These are phyloP conservation scores for Ailuropoda melanoleuca DNA, from an alignment of 2,113 vertebrate species.

Conservation along the genomic window DNA sequence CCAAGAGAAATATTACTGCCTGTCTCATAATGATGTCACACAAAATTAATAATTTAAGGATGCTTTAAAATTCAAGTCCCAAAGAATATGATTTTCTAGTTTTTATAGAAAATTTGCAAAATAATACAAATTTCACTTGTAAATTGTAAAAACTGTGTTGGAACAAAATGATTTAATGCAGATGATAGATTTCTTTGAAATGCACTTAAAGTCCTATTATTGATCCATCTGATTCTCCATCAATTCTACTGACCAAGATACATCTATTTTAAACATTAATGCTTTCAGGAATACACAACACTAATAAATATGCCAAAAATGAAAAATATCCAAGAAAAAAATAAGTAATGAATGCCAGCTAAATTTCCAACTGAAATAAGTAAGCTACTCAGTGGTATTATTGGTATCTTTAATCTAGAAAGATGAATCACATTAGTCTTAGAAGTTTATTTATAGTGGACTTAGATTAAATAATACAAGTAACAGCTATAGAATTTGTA, in stretches of 20 bases:
- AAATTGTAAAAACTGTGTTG: neutral
- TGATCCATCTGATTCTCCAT: neutral
- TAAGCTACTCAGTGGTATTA: neutral
- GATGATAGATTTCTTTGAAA: neutral
- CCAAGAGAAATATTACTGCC: neutral
- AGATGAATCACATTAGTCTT: slow-evolving; percentile 9
- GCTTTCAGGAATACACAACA: neutral
- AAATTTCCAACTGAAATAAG: slow-evolving; percentile 12
- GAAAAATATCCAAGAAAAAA: neutral
- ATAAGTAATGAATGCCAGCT: neutral
- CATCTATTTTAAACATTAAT: slow-evolving; percentile 18
- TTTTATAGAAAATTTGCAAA: neutral
- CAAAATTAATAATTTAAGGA: slow-evolving; percentile 33
- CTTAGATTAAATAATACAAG: slow-evolving; percentile 46
- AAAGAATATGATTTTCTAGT: neutral
- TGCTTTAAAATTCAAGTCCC: neutral
- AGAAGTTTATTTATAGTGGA: slow-evolving; percentile 23
- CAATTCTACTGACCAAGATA: neutral
- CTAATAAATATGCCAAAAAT: neutral
- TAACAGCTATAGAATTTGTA: slow-evolving; percentile 29
- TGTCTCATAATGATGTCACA: neutral
- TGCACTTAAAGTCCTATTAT: neutral
- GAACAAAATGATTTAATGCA: neutral
- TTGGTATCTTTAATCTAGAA: neutral
- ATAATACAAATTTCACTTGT: neutral